Base-by-base conservation (phyloP, 1,140 invertebrate genomes). In the Gryon sp. region DNA sequence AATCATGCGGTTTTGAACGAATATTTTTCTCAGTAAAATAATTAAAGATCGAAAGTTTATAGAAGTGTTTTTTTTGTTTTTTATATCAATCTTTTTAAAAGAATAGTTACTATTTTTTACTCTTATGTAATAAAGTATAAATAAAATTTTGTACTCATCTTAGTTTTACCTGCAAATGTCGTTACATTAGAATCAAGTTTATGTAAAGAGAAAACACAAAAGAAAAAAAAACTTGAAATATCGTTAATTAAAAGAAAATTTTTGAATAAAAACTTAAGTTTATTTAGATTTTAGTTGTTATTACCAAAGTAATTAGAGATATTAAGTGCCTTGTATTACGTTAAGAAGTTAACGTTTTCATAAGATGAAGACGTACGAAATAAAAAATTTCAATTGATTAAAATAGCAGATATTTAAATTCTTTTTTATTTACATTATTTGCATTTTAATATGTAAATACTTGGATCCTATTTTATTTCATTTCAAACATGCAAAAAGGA, bases 1-100 rank as follows among this genome's bases (percentile, higher is more conserved):
- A 80, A 87, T 7, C 32, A 24, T 0, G 15, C 15, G 0, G n/a
- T 15, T 32, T 18, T 65, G 18, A 38, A n/a, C 9, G 16, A 59
- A 40, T 4, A 45, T 26, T 62, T 38, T 28, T 48, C 4, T 5
- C 28, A 24, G 12, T 15, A 24, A n/a, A 43, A 16, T 11, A 41
- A n/a, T n/a, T n/a, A n/a, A n/a, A n/a, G n/a, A n/a, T n/a, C n/a
- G n/a, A n/a, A n/a, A n/a, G n/a, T n/a, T n/a, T n/a, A n/a, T n/a
- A n/a, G n/a, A n/a, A n/a, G n/a, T n/a, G n/a, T n/a, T n/a, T n/a
- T n/a, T n/a, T n/a, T n/a, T n/a, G n/a, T n/a, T n/a, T n/a, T n/a
- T n/a, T 11, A 38, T 22, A 20, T 15, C 30, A 41, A 46, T 63
- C 46, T n/a, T 63, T 63, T 46, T 46, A 14, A 46, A 40, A 12